Base-by-base conservation (phyloP, 1,140 invertebrate species). In the Globodera rostochiensis region DNA sequence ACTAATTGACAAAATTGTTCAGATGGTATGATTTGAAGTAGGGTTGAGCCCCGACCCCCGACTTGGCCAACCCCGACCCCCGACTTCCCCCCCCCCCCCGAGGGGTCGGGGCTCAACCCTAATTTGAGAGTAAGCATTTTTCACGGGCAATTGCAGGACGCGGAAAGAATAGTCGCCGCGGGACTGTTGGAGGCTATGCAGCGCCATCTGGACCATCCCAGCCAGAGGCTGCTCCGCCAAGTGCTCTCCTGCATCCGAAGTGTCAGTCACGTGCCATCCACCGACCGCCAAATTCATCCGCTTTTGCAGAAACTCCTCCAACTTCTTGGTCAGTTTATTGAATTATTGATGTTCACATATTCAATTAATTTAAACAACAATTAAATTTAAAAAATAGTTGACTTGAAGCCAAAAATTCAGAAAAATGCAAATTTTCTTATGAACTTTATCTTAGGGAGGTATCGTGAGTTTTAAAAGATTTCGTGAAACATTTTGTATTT, bases 161-260 rank as follows among this genome's bases (percentile, higher is more conserved):
- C 84, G 45, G 60, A 79, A 8, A 46, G 64, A 49, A 70, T 87
- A 21, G 84, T 85, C 5, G 85, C 67, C 15, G 49, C 85, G 4
- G 84, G 84, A 13, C 50, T 80, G 7, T 69, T 86, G 11, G 84
- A 85, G 47, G 85, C 82, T 8, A 77, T 87, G 71, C 84, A 87
- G 19, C 47, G 85, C 50, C 74, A 84, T 53, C 49, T 85, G 66
- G 73, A 85, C 46, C 82, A 87, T 49, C 74, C 80, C 5, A 86
- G 85, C 49, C 84, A 86, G 66, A n/a, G 85, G 21, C 45, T 85
- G 4, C 66, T 85, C 3, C 47, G 53, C 4, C 84, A 85, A 47
- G 80, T 86, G 45, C 64, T 85, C 4, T 25, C 45, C 50, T 85
- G 84, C 76, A 79, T 85, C 3, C 49, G 80, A 25, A 77, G 66